A percentile compares a stretch with the other conserved stretches of the same genome.
Evolutionary conservation across 2,888 invertebrate genomes (phyloP).

Genomic region (Drosophila ustulata): DNA sequence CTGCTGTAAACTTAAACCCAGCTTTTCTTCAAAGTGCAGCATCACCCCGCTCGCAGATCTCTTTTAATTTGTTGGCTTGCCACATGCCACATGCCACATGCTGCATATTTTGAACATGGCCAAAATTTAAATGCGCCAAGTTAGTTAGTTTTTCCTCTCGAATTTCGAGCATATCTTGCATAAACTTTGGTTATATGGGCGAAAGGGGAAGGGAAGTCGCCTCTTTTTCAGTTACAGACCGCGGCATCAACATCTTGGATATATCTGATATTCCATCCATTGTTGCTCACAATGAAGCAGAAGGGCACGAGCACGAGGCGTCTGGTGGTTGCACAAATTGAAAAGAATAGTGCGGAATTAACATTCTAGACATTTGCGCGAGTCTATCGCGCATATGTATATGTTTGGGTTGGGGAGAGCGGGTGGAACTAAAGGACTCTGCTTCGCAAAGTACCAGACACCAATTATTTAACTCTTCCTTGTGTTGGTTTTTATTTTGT

Average conservation of each 20-base stretch:
- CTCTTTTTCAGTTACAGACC: slow-evolving; percentile 4
- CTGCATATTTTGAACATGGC: slow-evolving; percentile 1
- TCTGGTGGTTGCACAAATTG: slow-evolving; percentile 48
- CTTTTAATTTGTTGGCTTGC: slow-evolving; percentile 54
- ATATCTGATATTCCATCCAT: slow-evolving; percentile 16
- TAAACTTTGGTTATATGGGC: slow-evolving; percentile 20
- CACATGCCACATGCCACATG: background rate
- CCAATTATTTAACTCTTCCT: slow-evolving; percentile 11
- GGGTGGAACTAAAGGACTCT: no score
- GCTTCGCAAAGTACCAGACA: slow-evolving; percentile 1
- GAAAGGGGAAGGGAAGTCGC: background rate
- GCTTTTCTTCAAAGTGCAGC: slow-evolving; percentile 60
- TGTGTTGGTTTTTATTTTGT: background rate
- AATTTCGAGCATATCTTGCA: slow-evolving; percentile 56
- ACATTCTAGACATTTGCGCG: slow-evolving; percentile 37
- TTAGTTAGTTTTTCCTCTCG: slow-evolving; percentile 22
- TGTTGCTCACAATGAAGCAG: background rate
- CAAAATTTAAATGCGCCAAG: slow-evolving; percentile 51
- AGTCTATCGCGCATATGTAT: slow-evolving; percentile 3
- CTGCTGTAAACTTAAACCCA: slow-evolving; percentile 65
- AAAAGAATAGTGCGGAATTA: slow-evolving; percentile 51
- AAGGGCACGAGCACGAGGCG: background rate
- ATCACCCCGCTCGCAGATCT: slow-evolving; percentile 46
- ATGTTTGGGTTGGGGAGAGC: background rate
- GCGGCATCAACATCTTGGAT: slow-evolving; percentile 29